Evolutionary conservation across 2,888 invertebrate genomes (phyloP), one percentile per base, ranked within the genome.

Genomic region (Scrobipalpa atriplicella): DNA sequence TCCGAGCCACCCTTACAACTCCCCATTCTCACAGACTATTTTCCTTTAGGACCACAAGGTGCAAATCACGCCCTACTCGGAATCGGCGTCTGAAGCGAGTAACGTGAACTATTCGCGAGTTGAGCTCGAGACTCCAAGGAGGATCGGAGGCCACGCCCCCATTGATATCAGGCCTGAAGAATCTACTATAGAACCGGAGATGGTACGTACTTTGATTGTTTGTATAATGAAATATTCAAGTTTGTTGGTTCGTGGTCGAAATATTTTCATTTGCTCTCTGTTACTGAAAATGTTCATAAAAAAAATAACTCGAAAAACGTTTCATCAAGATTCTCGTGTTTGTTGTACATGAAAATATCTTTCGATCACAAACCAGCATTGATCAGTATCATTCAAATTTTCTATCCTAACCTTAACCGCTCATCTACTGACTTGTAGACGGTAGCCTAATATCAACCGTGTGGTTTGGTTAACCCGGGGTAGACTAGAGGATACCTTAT

Each of bases 61-160:
- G 70, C 86, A 88, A 71, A 92, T 92, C 69, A 88, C 89, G 11
- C 89, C 90, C 8, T 87, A 86, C 70, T 81, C 87, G 0, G 90
- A 86, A 65, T 80, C 85, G 0, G 87, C 86, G 2, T 87, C 90
- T 0, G 90, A 90, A 71, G 77, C 87, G 0, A 83, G 76, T 51
- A 84, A 80, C 68, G 76, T 87, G 47, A 86, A 86, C 69, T 74
- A 78, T 65, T 82, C 85, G 0, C 73, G 79, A 11, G 79, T 82
- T 1, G 73, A 75, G 2, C 78, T 81, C 0, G 71, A 76, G 18
- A 79, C 71, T 62, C 82, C 86, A 1, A 78, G 89, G 47, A 79
- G 80, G n/a, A 70, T 84, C 21, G 82, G 83, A 1, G 72, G 76
- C 11, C 76, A 79, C 56, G 76, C 75, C 0, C 78, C 75, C 0